Percentiles rank a stretch among this genome's conserved stretches.
Evolutionary conservation across 2,113 vertebrate species (phyloP).

Genomic region (Bagarius yarrelli): DNA sequence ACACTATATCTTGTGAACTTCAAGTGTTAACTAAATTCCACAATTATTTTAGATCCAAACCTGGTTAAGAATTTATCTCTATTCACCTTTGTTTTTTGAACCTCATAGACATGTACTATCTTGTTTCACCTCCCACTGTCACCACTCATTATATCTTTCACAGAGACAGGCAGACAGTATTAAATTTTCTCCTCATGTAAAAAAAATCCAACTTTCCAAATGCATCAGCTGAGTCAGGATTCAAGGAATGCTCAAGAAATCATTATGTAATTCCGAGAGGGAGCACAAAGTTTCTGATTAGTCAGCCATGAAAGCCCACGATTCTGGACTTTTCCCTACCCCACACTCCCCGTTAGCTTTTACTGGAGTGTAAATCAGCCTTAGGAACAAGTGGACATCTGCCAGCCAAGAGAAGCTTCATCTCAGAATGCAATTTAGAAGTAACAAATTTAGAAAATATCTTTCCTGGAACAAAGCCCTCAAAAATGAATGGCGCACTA

Average conservation of each 20-base stretch:
- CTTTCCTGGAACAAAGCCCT: not conserved
- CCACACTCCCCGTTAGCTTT: slow-evolving; percentile 39
- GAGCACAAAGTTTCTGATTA: slow-evolving; percentile 45
- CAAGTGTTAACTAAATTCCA: slow-evolving; percentile 16
- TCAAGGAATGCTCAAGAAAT: slow-evolving; percentile 18
- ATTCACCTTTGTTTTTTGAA: slow-evolving; percentile 36
- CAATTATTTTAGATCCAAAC: slow-evolving; percentile 50
- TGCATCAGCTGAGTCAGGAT: not conserved
- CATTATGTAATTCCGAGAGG: slow-evolving; percentile 10
- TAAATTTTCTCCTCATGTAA: slow-evolving; percentile 15
- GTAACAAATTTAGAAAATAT: slow-evolving; percentile 22
- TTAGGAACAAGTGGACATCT: slow-evolving; percentile 62
- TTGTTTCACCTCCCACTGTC: slow-evolving; percentile 53
- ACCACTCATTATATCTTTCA: not conserved
- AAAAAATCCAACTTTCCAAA: not conserved
- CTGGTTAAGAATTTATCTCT: slow-evolving; percentile 40
- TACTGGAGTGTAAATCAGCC: slow-evolving; percentile 59
- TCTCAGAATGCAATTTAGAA: slow-evolving; percentile 56
- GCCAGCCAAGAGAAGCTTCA: slow-evolving; percentile 61
- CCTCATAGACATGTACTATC: slow-evolving; percentile 59
- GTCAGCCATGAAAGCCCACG: slow-evolving; percentile 35
- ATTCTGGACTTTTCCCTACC: slow-evolving; percentile 20
- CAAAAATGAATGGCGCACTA: slow-evolving; percentile 12
- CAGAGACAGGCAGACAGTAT: slow-evolving; percentile 11
- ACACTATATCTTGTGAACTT: slow-evolving; percentile 17